phyloP scores from a whole-genome alignment of 2,797 vertebrate genomes.

The Xerus rutilus region DNA sequence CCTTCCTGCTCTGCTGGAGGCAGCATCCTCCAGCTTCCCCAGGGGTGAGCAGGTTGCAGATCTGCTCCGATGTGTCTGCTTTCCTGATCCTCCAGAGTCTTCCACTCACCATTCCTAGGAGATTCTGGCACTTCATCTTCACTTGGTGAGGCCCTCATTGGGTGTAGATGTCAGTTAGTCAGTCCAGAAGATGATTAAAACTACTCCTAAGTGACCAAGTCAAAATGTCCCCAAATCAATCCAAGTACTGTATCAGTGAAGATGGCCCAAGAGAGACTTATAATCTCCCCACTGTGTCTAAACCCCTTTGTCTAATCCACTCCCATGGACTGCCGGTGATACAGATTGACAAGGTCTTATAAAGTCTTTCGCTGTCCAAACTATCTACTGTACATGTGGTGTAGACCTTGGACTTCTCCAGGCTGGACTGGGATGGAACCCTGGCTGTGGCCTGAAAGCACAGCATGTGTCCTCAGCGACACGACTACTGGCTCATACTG shows the following conservation, averaged over 20 bases:
- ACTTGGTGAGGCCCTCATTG: background rate
- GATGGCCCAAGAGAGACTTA: background rate
- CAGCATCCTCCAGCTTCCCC: background rate
- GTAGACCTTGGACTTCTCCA: background rate
- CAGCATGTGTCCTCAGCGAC: background rate
- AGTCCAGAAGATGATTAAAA: background rate
- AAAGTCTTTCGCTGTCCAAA: background rate
- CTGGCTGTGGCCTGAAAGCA: background rate
- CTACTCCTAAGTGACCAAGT: background rate
- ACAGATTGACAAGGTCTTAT: background rate
- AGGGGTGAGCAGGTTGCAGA: background rate
- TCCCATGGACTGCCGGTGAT: background rate
- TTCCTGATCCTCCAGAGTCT: background rate
- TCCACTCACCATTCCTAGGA: background rate
- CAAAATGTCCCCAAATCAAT: background rate
- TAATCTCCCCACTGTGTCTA: background rate
- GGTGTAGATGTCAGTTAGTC: background rate
- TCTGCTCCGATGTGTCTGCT: fast-evolving
- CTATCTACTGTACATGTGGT: too few species aligned
- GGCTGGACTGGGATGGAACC: background rate
- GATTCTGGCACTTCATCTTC: background rate
- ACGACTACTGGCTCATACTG: background rate
- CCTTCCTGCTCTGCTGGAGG: background rate
- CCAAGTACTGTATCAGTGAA: background rate
- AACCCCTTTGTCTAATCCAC: background rate